Conservation (phyloP, 30 jellyfish, hydroid and myxozoan genomes). For the Turritopsis rubra region DNA sequence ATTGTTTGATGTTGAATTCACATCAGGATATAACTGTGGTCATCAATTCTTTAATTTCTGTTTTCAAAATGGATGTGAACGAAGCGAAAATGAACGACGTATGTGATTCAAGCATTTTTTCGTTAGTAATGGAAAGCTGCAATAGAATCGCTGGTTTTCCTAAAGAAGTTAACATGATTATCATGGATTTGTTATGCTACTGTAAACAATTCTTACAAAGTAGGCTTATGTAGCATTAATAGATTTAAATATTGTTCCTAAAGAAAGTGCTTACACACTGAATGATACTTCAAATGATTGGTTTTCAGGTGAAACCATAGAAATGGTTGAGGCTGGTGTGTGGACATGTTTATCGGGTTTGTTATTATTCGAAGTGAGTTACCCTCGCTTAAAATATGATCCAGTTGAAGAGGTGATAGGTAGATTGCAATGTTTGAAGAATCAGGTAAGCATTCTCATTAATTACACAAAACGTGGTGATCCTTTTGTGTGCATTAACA, state of each 20-base stretch:
- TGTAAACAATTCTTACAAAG: neutral
- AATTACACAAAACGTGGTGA: neutral
- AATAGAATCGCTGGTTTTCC: neutral
- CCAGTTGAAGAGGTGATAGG: conserved; percentile 61
- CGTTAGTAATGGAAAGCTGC: neutral
- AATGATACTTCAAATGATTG: neutral
- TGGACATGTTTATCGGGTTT: conserved; percentile 22
- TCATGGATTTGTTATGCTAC: neutral
- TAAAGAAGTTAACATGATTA: neutral
- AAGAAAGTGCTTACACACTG: neutral
- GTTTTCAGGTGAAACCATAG: neutral
- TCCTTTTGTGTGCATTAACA: too few relatives aligned
- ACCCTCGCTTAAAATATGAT: conserved; percentile 58
- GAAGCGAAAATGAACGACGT: neutral
- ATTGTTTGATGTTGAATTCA: neutral
- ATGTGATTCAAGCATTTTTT: neutral
- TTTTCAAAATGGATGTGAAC: neutral
- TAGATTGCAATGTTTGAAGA: conserved; percentile 36
- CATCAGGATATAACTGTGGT: neutral
- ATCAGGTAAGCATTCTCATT: conserved; percentile 40
- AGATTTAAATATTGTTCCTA: neutral
- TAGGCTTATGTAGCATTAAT: neutral
- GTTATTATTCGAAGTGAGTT: conserved; percentile 33
- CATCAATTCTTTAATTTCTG: neutral
- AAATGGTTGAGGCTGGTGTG: neutral